Percentiles rank a stretch among this genome's conserved stretches.
Evolutionary conservation across 1,140 invertebrate genomes (phyloP).

Genomic region (Ruditapes philippinarum): DNA sequence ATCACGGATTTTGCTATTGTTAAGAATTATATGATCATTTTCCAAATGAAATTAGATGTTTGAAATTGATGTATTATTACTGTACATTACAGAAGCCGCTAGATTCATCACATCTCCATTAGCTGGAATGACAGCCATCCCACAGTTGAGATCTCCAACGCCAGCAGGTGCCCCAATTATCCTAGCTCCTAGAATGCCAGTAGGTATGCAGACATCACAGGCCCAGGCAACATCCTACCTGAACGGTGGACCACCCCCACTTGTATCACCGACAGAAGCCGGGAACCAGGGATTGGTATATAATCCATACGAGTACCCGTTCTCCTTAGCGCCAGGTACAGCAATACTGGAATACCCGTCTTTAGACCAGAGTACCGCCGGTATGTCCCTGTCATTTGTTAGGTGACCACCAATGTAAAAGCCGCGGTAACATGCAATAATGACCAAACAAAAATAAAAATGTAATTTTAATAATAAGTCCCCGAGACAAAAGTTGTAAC

Average conservation of each 20-base stretch:
- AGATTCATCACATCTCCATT: conserved; percentile 78
- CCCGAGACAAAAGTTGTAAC: background rate
- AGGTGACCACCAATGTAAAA: conserved; percentile 56
- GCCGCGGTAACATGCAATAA: background rate
- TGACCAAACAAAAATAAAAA: conserved; percentile 5
- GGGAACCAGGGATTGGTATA: conserved; percentile 75
- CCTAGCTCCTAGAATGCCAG: conserved; percentile 78
- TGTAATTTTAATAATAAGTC: too few species aligned
- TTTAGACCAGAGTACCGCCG: conserved; percentile 78
- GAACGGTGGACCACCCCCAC: conserved; percentile 82
- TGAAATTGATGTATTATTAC: background rate
- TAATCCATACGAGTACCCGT: conserved; percentile 81
- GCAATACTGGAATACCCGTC: conserved; percentile 82
- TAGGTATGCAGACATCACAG: conserved; percentile 45
- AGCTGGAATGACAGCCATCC: conserved; percentile 69
- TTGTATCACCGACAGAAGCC: conserved; percentile 79
- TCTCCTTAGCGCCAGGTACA: conserved; percentile 74
- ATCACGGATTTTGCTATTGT: too few species aligned
- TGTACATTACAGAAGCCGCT: conserved; percentile 76
- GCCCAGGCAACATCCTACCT: conserved; percentile 56
- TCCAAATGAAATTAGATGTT: too few species aligned
- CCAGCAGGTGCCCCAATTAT: conserved; percentile 80
- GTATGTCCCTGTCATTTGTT: conserved; percentile 81
- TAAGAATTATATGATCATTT: too few species aligned
- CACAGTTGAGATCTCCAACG: conserved; percentile 75